Conservation (phyloP, 2,797 vertebrate genomes). For the Crenuchus spilurus region DNA sequence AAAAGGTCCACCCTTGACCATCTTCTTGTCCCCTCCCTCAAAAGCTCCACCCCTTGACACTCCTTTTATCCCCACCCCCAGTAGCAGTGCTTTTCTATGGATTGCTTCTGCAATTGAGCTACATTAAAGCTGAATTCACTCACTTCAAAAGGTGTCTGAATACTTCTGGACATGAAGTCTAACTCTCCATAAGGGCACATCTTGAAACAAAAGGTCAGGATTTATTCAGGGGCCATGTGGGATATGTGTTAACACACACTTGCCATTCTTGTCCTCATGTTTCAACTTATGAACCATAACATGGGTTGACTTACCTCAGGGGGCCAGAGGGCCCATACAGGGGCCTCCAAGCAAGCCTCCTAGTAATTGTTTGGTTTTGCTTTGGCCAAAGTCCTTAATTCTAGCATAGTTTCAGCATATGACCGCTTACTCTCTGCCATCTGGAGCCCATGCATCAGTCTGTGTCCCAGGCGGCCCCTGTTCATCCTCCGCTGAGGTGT, state of each 20-base stretch:
- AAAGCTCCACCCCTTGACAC: no score
- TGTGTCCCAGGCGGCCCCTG: constrained; percentile 79
- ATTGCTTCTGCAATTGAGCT: no score
- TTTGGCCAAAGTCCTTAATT: neutral
- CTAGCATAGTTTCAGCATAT: constrained; percentile 69
- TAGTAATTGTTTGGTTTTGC: neutral
- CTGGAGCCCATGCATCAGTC: constrained; percentile 85
- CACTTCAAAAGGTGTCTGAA: no score
- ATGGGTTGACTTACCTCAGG: neutral
- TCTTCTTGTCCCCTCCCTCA: no score
- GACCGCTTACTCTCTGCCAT: constrained; percentile 79
- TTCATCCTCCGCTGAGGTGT: constrained; percentile 92
- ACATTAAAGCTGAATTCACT: no score
- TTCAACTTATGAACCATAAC: constrained; percentile 28
- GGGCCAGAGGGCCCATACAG: neutral
- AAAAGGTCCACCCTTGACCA: no score
- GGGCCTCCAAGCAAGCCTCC: neutral
- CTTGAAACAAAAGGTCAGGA: constrained; percentile 16
- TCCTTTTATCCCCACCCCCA: no score
- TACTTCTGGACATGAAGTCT: no score
- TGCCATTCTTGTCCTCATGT: neutral
- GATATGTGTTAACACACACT: neutral
- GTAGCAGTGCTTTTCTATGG: no score
- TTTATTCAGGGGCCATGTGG: constrained; percentile 8
- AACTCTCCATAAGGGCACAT: constrained; percentile 12